Evolutionary conservation across 2,113 vertebrate genomes (phyloP).

Genomic region (Microtus ochrogaster): DNA sequence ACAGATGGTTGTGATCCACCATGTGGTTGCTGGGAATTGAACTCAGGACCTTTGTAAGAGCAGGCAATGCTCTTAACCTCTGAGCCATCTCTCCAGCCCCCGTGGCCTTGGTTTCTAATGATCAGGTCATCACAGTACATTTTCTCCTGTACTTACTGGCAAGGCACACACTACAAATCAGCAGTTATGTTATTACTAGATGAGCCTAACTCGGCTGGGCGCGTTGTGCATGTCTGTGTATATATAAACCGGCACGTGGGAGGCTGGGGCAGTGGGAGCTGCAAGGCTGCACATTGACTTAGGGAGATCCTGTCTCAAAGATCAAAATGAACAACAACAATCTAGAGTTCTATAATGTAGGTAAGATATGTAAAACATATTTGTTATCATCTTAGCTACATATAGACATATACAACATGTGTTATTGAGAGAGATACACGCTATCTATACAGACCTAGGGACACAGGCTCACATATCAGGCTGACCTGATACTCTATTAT

Average conservation of each 20-base stretch:
- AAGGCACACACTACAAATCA: background rate
- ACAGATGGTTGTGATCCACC: too few relatives aligned
- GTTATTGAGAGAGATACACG: background rate
- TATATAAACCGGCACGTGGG: background rate
- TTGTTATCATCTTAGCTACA: background rate
- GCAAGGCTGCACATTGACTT: too few relatives aligned
- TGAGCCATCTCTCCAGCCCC: too few relatives aligned
- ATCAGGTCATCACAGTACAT: background rate
- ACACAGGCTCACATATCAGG: background rate
- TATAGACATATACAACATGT: background rate
- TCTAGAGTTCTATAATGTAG: background rate
- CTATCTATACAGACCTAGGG: background rate
- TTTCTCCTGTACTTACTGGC: background rate
- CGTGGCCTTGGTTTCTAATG: background rate
- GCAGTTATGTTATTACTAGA: background rate
- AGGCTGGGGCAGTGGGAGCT: too few relatives aligned
- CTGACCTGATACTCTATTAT: background rate
- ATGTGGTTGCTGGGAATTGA: too few relatives aligned
- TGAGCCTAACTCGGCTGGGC: background rate
- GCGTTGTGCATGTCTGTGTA: background rate
- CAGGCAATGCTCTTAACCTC: too few relatives aligned
- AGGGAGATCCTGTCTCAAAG: background rate
- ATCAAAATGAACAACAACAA: background rate
- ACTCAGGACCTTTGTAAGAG: too few relatives aligned
- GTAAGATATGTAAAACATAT: background rate